Percentiles rank a stretch among this genome's conserved stretches.
These are phyloP conservation scores for Erethizon dorsatum DNA, from an alignment of 2,797 vertebrate genomes.

Conservation along the genomic window DNA sequence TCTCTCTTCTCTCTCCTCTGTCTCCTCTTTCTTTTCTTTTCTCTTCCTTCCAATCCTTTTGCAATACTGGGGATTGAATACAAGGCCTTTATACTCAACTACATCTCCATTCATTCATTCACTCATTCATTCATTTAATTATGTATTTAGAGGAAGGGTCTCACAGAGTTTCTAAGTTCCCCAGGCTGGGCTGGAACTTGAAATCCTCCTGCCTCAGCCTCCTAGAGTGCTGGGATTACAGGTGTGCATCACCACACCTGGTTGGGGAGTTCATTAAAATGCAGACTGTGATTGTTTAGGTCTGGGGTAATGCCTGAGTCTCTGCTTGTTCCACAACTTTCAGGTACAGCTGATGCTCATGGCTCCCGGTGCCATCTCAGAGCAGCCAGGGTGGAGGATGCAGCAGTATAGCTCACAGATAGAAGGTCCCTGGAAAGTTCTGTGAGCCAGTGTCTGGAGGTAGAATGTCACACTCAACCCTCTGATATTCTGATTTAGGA, in stretches of 20 bases:
- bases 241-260: not conserved
- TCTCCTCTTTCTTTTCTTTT: not conserved
- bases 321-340: not conserved
- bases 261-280: not conserved
- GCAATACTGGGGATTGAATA: not conserved
- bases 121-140: not conserved
- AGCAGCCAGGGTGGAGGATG: not conserved
- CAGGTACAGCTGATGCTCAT: no score
- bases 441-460: not conserved
- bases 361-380: rapidly evolving
- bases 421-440: not conserved
- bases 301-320: not conserved
- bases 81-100: not conserved
- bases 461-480: not conserved
- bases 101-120: not conserved
- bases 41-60: not conserved
- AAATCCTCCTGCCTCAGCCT: not conserved
- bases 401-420: rapidly evolving
- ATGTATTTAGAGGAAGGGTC: not conserved
- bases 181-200: not conserved
- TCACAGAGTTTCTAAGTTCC: not conserved
- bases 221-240: not conserved
- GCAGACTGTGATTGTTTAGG: not conserved
- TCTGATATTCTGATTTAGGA: not conserved
- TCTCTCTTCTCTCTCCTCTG: not conserved